Evolutionary conservation across 2,797 vertebrate genomes (phyloP), one percentile per base, ranked within the genome.

Genomic region (Sebastolobus alascanus): DNA sequence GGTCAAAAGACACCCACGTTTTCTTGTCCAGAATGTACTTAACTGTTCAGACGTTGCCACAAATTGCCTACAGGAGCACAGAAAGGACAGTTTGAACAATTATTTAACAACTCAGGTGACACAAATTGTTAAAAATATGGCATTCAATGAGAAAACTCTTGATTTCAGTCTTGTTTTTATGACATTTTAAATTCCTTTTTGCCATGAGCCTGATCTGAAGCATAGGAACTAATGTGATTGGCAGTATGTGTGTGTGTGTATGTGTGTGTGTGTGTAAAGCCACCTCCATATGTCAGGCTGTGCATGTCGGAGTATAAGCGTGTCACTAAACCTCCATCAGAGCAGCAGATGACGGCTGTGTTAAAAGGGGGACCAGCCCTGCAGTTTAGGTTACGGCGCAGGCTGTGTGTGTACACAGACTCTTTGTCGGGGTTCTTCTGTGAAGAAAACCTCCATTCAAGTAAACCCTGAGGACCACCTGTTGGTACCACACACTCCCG

Each of bases 391-490:
- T 96, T 96, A 96, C 95, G 16, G 12, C 18, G 8, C 82, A 75
- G 83, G 22, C 89, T 63, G 73, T 37, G 64, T 84, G 82, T 85
- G 87, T 77, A 95, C 93, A 95, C 91, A 94, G 91, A 90, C 90
- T 89, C 93, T 96, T 96, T 95, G 95, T 94, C 67, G 83, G 83
- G 86, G 71, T 85, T 87, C 88, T 80, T 88, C 90, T 94, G 88
- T 93, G 84, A 92, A 93, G 93, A 94, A 94, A 94, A 94, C 90
- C 90, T 89, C 84, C 90, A 95, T 95, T 95, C 90, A 95, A 93
- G 91, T 88, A 75, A 86, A 92, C 86, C 92, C 90, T 90, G 92
- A 93, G 80, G 93, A 91, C 94, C 96, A 96, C 95, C 96, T 96
- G 96, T 96, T 94, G 58, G 77, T 58, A 33, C 74, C 90, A 91